phyloP scores from a whole-genome alignment of 37 sponge, comb jelly and placozoan species.

The Theonella swinhoei region DNA sequence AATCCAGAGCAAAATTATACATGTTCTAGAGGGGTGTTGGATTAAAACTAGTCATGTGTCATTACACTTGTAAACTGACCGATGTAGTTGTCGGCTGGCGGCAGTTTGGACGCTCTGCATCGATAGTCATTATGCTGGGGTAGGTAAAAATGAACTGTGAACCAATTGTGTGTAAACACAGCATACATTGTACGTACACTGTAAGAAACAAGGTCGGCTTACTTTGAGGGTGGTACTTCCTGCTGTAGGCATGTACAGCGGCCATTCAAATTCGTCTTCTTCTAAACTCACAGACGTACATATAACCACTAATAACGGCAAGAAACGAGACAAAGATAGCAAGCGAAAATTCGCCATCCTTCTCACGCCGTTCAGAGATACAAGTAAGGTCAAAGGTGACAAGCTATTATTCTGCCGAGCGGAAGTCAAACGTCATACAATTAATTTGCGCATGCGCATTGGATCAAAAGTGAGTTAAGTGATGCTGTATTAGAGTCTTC shows the following conservation, averaged over 20 bases:
- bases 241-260: neutral
- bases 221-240: neutral
- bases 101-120: constrained; percentile 36
- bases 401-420: no score
- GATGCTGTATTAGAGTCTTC: constrained; percentile 28
- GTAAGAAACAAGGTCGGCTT: no score
- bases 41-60: no score
- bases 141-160: neutral
- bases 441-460: neutral
- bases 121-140: constrained; percentile 68
- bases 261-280: neutral
- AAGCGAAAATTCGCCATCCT: no score
- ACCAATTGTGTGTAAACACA: no score
- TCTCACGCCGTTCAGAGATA: no score
- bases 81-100: constrained; percentile 38
- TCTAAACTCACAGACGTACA: neutral
- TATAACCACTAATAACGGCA: neutral
- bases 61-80: no score
- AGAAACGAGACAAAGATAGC: neutral
- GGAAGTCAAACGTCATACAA: neutral
- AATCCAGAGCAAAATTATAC: no score
- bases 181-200: no score
- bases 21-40: no score
- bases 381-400: no score
- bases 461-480: neutral